Percentiles rank a stretch among this genome's conserved stretches.
Conservation (phyloP, 2,888 invertebrate species). For the Agonopterix alstromeriana region DNA sequence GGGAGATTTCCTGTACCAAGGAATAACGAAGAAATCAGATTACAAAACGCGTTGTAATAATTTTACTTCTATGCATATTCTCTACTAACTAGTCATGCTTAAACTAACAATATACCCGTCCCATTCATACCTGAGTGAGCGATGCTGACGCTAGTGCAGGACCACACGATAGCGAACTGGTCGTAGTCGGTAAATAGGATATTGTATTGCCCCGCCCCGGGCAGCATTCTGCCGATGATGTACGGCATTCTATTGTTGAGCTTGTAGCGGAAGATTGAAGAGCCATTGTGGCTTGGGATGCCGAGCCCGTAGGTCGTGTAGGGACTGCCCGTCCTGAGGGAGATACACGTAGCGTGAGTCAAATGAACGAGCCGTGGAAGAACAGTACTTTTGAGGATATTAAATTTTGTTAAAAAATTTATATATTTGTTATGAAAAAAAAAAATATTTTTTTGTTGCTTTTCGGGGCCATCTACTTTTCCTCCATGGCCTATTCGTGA, state of each 20-base stretch:
- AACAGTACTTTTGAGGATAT: too few relatives aligned
- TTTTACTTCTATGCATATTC: background rate
- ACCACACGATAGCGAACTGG: constrained; percentile 84
- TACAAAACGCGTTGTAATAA: too few relatives aligned
- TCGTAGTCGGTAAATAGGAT: constrained; percentile 84
- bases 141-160: constrained; percentile 81
- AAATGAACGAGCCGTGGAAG: too few relatives aligned
- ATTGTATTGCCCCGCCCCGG: constrained; percentile 84
- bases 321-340: constrained; percentile 76
- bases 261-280: constrained; percentile 78
- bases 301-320: constrained; percentile 80
- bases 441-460: too few relatives aligned
- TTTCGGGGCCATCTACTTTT: too few relatives aligned
- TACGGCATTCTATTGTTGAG: constrained; percentile 76
- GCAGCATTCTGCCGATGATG: constrained; percentile 80
- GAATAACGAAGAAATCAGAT: too few relatives aligned
- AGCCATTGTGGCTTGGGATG: constrained; percentile 73
- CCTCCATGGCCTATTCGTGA: too few relatives aligned
- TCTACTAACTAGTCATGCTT: background rate
- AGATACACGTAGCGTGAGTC: too few relatives aligned
- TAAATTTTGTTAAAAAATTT: too few relatives aligned
- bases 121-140: constrained; percentile 74
- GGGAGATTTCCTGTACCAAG: too few relatives aligned
- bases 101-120: background rate
- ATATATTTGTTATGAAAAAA: too few relatives aligned